Evolutionary conservation across 2,113 vertebrate genomes (phyloP), one percentile per base, ranked within the genome.

Genomic region (Phocoena phocoena): DNA sequence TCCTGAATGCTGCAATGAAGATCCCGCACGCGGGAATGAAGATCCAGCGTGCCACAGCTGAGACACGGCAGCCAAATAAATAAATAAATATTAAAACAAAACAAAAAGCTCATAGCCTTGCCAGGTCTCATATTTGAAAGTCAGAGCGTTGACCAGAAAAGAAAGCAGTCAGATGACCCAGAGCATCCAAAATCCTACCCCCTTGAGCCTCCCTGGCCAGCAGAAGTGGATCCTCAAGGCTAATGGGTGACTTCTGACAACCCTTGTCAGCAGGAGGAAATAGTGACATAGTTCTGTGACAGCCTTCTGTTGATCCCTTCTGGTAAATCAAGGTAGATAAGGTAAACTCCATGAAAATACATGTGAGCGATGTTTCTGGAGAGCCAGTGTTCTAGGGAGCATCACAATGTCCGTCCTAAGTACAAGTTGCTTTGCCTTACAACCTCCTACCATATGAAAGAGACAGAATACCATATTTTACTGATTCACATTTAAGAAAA

Each of bases 321-420:
- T 65, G 25, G 62, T 50, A 79, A 94, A 83, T 71, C 68, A 96
- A 44, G 76, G 87, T 83, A 90, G 70, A 76, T 71, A 53, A 82
- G 67, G n/a, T 28, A 77, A 53, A 70, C 8, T 15, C n/a, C 63
- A 31, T 36, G 53, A 65, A 93, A 79, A 94, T 50, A 83, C 10
- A 79, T 11, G 8, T 65, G 41, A 67, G 26, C 50, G 70, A 71
- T 70, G 8, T 73, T 83, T 71, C 76, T 84, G 77, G 44, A 92
- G 68, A 62, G 55, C 53, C 33, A 58, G 3, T 36, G 33, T 93
- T 31, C 55, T 53, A 85, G 85, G 33, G 6, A 6, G 55, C 74
- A 18, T 74, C 47, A 60, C 67, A 44, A 33, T 58, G 25, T 79
- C 26, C 25, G 33, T 67, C 47, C 47, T 50, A 55, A 36, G 21